phyloP scores from a whole-genome alignment of 2,888 invertebrate genomes.

The Cheilosia pagana region DNA sequence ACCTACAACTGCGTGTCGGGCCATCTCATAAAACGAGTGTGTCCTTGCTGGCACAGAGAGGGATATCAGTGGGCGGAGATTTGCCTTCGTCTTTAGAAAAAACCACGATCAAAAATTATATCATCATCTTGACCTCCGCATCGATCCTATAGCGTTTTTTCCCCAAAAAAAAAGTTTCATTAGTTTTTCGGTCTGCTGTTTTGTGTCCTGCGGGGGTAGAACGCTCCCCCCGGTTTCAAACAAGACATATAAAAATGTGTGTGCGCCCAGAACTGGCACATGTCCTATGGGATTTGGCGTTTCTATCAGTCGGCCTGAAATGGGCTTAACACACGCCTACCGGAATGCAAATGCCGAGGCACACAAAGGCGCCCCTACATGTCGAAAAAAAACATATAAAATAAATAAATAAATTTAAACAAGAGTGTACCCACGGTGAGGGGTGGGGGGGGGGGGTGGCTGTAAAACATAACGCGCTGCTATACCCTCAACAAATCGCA shows the following conservation, averaged over 20 bases:
- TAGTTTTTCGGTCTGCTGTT: constrained; percentile 25
- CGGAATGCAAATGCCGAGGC: constrained; percentile 51
- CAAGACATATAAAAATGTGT: constrained; percentile 49
- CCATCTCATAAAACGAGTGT: constrained; percentile 30
- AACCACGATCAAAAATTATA: constrained; percentile 17
- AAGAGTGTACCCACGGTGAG: constrained; percentile 35
- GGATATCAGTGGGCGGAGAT: not conserved
- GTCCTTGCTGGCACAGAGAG: constrained; percentile 3
- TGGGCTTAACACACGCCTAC: constrained; percentile 43
- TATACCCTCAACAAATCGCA: constrained; percentile 64
- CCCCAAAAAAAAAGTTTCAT: too few relatives aligned
- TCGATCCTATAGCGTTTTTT: too few relatives aligned
- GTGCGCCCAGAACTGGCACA: constrained; percentile 72
- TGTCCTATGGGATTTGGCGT: constrained; percentile 67
- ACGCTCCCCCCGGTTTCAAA: not conserved
- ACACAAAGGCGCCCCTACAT: constrained; percentile 56
- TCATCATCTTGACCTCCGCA: constrained; percentile 20
- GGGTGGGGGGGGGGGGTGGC: not conserved
- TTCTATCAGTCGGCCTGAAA: constrained; percentile 58
- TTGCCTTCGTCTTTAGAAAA: constrained; percentile 31
- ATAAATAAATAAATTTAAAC: constrained; percentile 72
- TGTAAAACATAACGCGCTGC: constrained; percentile 26
- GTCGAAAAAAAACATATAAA: constrained; percentile 52
- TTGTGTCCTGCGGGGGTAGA: constrained; percentile 55
- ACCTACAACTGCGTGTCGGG: constrained; percentile 8